Base-by-base conservation (phyloP, 2,888 invertebrate species). In the Auanema freiburgensis region DNA sequence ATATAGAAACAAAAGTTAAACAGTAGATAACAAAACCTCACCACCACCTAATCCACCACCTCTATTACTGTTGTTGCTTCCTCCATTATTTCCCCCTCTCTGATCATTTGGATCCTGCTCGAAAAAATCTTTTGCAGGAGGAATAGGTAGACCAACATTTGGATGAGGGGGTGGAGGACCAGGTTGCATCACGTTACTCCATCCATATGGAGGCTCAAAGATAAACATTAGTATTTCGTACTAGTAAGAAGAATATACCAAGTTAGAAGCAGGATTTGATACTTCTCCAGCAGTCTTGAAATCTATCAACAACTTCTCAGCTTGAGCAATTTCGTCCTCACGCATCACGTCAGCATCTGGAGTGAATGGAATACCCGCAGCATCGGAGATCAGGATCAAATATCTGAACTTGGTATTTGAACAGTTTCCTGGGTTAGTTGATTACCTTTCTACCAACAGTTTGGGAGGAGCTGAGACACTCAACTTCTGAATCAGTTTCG, bases 401-500 rank as follows among this genome's bases (percentile, higher is more conserved):
- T 90, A 87, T 55, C 80, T 79, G 52, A 57, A 72, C n/a, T n/a
- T n/a, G n/a, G n/a, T n/a, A n/a, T n/a, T n/a, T 58, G 65, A 21
- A 60, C 5, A 60, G n/a, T 65, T n/a, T n/a, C n/a, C n/a, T n/a
- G n/a, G n/a, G n/a, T n/a, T n/a, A n/a, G n/a, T n/a, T 33, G 33
- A 33, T 66, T 62, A 93, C 83, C 91, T 92, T 84, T 98, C 98
- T 8, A 98, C 91, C 18, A 99, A 88, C 59, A 94, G 87, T 84
- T 94, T 96, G 0, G 96, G 92, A 2, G 98, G 98, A 41, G 94
- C 93, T 78, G 95, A 92, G 10, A 95, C 90, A 24, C 91, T 90
- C 85, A 97, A 87, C 86, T 96, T 97, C 81, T 93, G 92, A 85
- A 91, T 92, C 46, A 98, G 85, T 40, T 71, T 73, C 11, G 77